Percentiles rank a stretch among this genome's conserved stretches.
phyloP scores from a whole-genome alignment of 2,888 invertebrate genomes.

The Hypselothyrea guttata region DNA sequence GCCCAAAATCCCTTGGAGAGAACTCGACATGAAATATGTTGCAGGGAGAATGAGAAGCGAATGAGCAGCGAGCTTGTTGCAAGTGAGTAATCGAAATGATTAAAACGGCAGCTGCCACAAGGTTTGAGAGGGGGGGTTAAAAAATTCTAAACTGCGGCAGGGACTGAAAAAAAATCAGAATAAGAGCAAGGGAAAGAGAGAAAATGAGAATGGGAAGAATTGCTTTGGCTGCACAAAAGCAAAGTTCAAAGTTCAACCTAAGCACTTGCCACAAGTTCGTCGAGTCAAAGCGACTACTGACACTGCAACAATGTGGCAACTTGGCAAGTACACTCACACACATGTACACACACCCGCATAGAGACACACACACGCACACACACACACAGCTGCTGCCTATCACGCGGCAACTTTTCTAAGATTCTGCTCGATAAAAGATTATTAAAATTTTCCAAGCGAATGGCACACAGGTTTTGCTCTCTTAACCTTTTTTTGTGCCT shows the following conservation, averaged over 20 bases:
- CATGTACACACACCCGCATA: background rate
- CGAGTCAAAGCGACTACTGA: slow-evolving; percentile 44
- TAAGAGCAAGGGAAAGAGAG: background rate
- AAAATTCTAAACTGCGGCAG: background rate
- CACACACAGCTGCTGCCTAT: slow-evolving; percentile 11
- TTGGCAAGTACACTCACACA: slow-evolving; percentile 27
- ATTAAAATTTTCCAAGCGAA: slow-evolving; percentile 77
- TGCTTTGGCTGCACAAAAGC: slow-evolving; percentile 20
- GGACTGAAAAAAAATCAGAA: background rate
- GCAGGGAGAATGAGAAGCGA: background rate
- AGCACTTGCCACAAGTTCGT: slow-evolving; percentile 56
- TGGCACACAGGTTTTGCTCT: slow-evolving; percentile 37
- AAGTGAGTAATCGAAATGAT: slow-evolving; percentile 41
- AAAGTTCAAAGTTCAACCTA: slow-evolving; percentile 63
- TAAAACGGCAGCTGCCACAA: slow-evolving; percentile 44
- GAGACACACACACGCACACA: slow-evolving; percentile 3
- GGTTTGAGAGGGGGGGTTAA: slow-evolving; percentile 4
- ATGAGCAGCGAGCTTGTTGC: background rate
- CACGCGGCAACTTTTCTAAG: slow-evolving; percentile 25
- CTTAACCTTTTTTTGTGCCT: slow-evolving; percentile 42
- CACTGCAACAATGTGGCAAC: slow-evolving; percentile 58
- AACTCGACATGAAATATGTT: slow-evolving; percentile 8
- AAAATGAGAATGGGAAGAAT: background rate
- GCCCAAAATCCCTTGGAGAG: slow-evolving; percentile 1
- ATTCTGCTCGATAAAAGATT: slow-evolving; percentile 70